Base-by-base conservation (phyloP, 2,113 vertebrate genomes). In the Calyptommatus sinebrachiatus region DNA sequence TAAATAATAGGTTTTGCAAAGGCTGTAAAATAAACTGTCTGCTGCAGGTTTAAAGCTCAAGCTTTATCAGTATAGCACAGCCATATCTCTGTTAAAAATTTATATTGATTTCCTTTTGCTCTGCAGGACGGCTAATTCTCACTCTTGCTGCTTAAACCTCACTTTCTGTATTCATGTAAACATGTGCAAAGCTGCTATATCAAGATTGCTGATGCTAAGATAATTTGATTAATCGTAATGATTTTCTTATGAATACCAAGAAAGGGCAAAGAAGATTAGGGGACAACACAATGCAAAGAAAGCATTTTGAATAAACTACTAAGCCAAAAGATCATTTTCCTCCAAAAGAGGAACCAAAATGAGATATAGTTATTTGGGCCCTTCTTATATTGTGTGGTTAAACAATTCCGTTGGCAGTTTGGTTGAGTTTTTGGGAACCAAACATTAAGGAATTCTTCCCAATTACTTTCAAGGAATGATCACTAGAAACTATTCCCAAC, bases 211-310 rank as follows among this genome's bases (percentile, higher is more conserved):
- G 85, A 77, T 92, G 86, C 93, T 94, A 91, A 88, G 81, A 91
- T 90, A 82, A 90, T 89, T 90, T 92, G 67, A 87, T 92, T 93
- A 91, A 88, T 91, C 89, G 89, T 91, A 88, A 86, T 89, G 53
- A 86, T 26, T 84, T 85, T 75, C 46, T 82, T 73, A 79, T 82
- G 85, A 91, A 88, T 87, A 68, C 69, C 87, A 78, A 83, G 72
- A 90, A 83, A 12, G 66, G 31, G 8, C 76, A 89, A 62, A 89
- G 67, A 28, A 89, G 73, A 89, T 87, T 53, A 88, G 73, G 60
- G 79, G 63, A 28, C 18, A 69, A 80, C 65, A 57, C 29, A 80
- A 81, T n/a, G 22, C 28, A 65, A 57, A 60, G 86, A 87, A 89
- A 80, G 73, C 10, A 35, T 20, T 5, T 78, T 65, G 26, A 72